Evolutionary conservation across 2,888 invertebrate genomes (phyloP), one percentile per base, ranked within the genome.

Genomic region (Cordilura impudica): DNA sequence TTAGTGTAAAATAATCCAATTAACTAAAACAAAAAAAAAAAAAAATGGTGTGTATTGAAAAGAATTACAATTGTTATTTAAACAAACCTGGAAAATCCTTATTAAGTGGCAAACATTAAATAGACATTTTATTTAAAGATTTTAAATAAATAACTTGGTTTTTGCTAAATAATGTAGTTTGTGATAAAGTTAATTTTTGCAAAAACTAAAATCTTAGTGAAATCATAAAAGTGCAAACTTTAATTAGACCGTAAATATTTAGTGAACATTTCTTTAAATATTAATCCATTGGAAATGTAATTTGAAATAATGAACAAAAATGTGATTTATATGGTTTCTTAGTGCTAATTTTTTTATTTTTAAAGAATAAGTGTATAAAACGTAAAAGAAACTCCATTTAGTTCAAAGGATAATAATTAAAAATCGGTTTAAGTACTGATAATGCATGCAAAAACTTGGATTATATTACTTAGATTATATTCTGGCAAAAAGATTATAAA

Each of bases 1-100:
- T 78, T 81, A 81, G 83, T 81, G 81, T 66, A 78, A 83, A 65
- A 78, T 84, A 87, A 87, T 86, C 81, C 69, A 84, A 86, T 85
- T 85, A 84, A 84, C 71, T 84, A 61, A 69, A 56, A 66, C 51
- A 49, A 69, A 86, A 86, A 84, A 61, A 69, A 56, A 66, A 58
- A 49, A 69, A 86, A 86, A 87, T 87, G 87, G 87, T 87, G 86
- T 85, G 86, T 86, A 83, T 75, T 45, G 12, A 18, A 45, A 65
- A 76, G 14, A 69, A 71, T 77, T 81, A 76, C 53, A 60, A 71
- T 66, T 56, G 19, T 45, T 23, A 47, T 31, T 12, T 47, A n/a
- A 45, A 51, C 14, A 31, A 6, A 47, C 1, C 18, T 26, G 2
- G 4, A 26, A 26, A 4, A 45, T n/a, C n/a, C n/a, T n/a, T n/a